Conservation (phyloP, 2,113 vertebrate genomes). For the Columba janthina region DNA sequence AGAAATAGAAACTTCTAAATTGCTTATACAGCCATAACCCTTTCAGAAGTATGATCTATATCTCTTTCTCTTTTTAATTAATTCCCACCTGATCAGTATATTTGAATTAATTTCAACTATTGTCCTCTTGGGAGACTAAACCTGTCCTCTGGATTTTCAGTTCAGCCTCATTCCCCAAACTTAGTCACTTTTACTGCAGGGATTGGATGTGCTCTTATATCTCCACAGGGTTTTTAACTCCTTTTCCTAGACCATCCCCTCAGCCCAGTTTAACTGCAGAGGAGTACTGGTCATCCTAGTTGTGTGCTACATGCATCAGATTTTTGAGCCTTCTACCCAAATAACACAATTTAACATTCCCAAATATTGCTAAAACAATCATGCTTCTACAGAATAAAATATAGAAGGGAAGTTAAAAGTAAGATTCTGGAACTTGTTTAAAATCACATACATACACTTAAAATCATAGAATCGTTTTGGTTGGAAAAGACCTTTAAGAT, state of each 20-base stretch:
- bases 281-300: neutral
- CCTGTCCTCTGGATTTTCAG: neutral
- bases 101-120: slow-evolving; percentile 23
- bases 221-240: neutral
- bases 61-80: neutral
- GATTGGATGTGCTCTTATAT: neutral
- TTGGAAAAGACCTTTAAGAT: too few species aligned
- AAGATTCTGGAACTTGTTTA: neutral
- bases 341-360: neutral
- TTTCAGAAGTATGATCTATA: neutral
- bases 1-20: neutral
- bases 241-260: neutral
- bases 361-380: neutral
- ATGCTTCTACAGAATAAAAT: neutral
- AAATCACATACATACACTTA: neutral
- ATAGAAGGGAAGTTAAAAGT: neutral
- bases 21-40: neutral
- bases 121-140: neutral
- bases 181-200: neutral
- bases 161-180: neutral
- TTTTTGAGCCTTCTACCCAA: neutral
- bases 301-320: neutral
- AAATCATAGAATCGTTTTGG: too few species aligned
- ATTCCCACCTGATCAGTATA: neutral
- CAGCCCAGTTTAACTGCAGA: neutral